Evolutionary conservation across 2,888 invertebrate species (phyloP).

Genomic region (Homarus gammarus): DNA sequence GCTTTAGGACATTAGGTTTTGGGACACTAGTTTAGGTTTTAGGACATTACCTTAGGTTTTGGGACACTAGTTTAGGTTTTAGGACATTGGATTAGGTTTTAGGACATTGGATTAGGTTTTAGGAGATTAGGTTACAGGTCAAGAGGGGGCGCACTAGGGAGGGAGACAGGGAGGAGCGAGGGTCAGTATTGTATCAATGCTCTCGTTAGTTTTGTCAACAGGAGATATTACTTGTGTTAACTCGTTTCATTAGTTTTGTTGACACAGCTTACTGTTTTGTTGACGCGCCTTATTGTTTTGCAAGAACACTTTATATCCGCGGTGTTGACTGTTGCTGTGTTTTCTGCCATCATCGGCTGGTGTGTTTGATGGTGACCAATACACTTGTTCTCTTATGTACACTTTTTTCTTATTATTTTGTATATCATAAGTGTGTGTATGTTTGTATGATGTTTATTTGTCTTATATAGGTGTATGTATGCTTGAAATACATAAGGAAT

Average conservation of each 20-base stretch:
- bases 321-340: background rate
- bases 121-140: background rate
- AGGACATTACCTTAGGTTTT: no score
- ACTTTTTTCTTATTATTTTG: background rate
- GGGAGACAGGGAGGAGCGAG: no score
- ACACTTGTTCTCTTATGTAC: background rate
- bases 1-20: no score
- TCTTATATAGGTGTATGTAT: no score
- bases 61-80: no score
- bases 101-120: no score
- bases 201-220: background rate
- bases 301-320: background rate
- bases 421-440: background rate
- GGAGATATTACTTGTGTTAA: background rate
- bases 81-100: no score
- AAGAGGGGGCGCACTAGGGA: no score
- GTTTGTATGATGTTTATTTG: no score
- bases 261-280: background rate
- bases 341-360: background rate
- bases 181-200: background rate
- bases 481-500: no score
- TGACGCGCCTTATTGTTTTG: background rate
- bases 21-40: no score
- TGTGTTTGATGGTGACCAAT: background rate
- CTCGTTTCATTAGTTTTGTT: background rate